phyloP scores from a whole-genome alignment of 2,888 invertebrate species.

The Apamea crenata region DNA sequence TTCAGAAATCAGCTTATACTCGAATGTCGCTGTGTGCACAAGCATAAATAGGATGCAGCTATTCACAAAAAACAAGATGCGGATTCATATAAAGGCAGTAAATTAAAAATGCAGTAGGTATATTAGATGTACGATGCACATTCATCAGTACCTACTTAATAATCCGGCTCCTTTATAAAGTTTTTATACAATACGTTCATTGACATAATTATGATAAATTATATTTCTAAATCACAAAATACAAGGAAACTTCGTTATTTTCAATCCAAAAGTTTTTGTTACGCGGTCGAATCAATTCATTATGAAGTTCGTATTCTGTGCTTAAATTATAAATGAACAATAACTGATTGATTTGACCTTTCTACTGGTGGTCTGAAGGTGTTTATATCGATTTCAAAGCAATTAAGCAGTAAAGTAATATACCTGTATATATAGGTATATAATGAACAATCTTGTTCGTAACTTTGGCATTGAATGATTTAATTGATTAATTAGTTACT shows the following conservation, averaged over 20 bases:
- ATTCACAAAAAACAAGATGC: conserved; percentile 16
- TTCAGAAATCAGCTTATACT: background rate
- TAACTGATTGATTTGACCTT: conserved; percentile 68
- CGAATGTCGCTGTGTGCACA: background rate
- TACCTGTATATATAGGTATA: conserved; percentile 22
- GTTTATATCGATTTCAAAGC: conserved; percentile 50
- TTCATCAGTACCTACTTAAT: conserved; percentile 9
- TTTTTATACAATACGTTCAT: conserved; percentile 47
- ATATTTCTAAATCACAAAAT: conserved; percentile 46
- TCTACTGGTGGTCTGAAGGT: conserved; percentile 64
- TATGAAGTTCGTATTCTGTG: conserved; percentile 51
- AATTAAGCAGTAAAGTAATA: conserved; percentile 57
- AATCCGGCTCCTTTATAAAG: conserved; percentile 17
- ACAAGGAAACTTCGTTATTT: conserved; percentile 58
- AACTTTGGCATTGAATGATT: conserved; percentile 53
- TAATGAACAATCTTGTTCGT: conserved; percentile 41
- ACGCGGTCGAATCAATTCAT: conserved; percentile 40
- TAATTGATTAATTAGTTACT: conserved; percentile 51
- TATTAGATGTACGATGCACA: conserved; percentile 8
- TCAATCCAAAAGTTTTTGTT: conserved; percentile 55
- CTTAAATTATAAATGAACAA: conserved; percentile 59
- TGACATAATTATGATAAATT: conserved; percentile 65
- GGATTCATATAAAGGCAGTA: background rate
- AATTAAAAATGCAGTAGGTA: conserved; percentile 9
- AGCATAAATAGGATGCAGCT: background rate